Evolutionary conservation across 2,113 vertebrate genomes (phyloP), one percentile per base, ranked within the genome.

Genomic region (Brachyhypopomus gauderio): DNA sequence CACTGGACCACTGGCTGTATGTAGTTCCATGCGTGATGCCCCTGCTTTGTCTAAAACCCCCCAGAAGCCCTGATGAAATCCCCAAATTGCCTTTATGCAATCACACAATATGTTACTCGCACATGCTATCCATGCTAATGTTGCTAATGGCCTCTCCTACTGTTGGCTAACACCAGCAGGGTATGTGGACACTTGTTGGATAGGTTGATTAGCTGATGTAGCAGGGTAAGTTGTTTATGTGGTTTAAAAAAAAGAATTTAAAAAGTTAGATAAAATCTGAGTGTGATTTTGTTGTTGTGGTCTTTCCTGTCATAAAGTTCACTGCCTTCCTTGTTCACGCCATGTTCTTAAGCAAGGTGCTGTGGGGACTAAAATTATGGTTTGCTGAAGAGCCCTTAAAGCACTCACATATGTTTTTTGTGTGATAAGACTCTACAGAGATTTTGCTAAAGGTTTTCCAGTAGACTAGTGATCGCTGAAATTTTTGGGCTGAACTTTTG

Each of bases 241-340:
- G n/a, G 23, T 62, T 62, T 38, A 30, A 30, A 30, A 30, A 45
- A 64, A 27, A 62, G 45, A 30, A 30, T n/a, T n/a, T n/a, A 30
- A 45, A 64, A 27, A 62, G 45, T 66, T 67, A 56, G 27, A 14
- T 34, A 56, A 78, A 22, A 69, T 78, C 76, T 38, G 63, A 69
- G 56, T 36, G 4, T n/a, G 27, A 22, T 1, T 66, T 66, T 11
- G 60, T 27, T 17, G 30, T 19, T 36, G 16, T 20, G 64, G 30
- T 19, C 4, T 19, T 36, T 67, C 64, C 64, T 67, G 30, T 12
- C 14, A 41, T 20, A 16, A 48, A 67, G 41, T 5, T 56, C 62
- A 77, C 41, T 11, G 12, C 1, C 9, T 52, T 52, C 45, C 8
- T 14, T 52, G 45, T 52, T 14, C 12, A 11, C 9, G 9, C 45